A percentile compares a stretch with the other conserved stretches of the same genome.
Evolutionary conservation across 2,888 invertebrate species (phyloP).

Genomic region (Drosophila eohydei): DNA sequence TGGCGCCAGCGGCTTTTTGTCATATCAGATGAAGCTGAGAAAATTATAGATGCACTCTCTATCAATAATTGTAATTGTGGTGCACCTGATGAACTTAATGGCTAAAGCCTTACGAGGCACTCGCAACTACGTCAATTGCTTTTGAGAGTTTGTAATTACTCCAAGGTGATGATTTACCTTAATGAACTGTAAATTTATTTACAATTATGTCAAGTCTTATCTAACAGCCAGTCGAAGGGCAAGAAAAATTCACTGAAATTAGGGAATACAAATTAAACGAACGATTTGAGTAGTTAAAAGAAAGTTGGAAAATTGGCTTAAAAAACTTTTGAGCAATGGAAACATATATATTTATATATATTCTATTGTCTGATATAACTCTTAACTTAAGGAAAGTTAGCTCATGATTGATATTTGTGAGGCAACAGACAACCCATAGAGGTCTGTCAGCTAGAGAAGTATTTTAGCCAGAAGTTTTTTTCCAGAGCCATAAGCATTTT

Average conservation of each 20-base stretch:
- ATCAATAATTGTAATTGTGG: conserved; percentile 32
- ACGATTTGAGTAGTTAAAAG: neutral
- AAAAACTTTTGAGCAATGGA: neutral
- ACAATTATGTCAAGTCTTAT: conserved; percentile 9
- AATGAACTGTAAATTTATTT: conserved; percentile 20
- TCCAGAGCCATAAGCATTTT: too few species aligned
- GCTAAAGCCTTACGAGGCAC: conserved; percentile 28
- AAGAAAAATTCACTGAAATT: neutral
- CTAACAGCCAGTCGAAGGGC: neutral
- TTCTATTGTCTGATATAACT: neutral
- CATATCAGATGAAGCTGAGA: conserved; percentile 15
- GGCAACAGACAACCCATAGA: too few species aligned
- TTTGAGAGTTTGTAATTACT: conserved; percentile 15
- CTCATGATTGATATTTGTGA: too few species aligned
- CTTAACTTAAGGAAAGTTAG: neutral
- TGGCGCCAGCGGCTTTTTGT: conserved; percentile 57
- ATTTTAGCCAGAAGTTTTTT: too few species aligned
- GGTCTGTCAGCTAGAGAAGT: too few species aligned
- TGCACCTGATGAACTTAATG: conserved; percentile 58
- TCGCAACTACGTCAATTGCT: conserved; percentile 13
- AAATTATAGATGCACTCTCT: conserved; percentile 53
- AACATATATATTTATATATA: neutral
- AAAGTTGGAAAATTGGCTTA: neutral
- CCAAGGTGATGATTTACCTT: conserved; percentile 21
- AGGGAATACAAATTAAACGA: neutral